phyloP scores from a whole-genome alignment of 2,113 vertebrate species.

The Apaloderma vittatum region DNA sequence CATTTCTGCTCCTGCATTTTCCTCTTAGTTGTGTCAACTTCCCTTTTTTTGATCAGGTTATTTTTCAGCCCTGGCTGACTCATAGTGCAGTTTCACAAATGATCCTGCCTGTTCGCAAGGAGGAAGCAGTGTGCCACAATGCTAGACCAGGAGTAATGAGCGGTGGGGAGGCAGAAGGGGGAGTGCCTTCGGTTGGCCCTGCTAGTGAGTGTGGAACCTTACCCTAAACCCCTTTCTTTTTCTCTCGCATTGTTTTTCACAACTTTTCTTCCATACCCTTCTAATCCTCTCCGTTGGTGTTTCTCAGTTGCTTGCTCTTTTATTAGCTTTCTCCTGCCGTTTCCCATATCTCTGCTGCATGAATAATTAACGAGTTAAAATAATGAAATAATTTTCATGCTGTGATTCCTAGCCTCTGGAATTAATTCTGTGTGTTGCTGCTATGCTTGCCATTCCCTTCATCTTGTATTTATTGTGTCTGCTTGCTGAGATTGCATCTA shows the following conservation, averaged over 20 bases:
- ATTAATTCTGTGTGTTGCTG: slow-evolving; percentile 59
- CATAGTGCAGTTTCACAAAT: neutral
- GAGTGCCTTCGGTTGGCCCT: neutral
- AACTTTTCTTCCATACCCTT: neutral
- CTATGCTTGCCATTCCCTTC: slow-evolving; percentile 58
- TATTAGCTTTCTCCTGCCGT: neutral
- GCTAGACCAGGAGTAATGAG: neutral
- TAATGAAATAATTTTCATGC: slow-evolving; percentile 50
- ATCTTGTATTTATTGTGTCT: slow-evolving; percentile 65
- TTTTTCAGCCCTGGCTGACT: slow-evolving; percentile 40
- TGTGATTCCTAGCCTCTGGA: slow-evolving; percentile 63
- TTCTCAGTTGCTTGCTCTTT: neutral
- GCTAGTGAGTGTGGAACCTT: neutral
- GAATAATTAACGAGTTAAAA: slow-evolving; percentile 59
- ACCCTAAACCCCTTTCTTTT: neutral
- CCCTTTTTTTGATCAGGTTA: neutral
- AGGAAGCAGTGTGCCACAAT: neutral
- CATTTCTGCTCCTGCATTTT: neutral
- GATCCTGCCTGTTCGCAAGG: neutral
- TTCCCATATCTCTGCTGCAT: neutral
- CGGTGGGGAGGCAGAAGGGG: neutral
- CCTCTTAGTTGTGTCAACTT: neutral
- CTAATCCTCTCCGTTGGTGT: neutral
- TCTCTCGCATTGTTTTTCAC: neutral
- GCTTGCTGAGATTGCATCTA: slow-evolving; percentile 67